phyloP scores from a whole-genome alignment of 2,888 invertebrate genomes.

The Lycophotia porphyrea region DNA sequence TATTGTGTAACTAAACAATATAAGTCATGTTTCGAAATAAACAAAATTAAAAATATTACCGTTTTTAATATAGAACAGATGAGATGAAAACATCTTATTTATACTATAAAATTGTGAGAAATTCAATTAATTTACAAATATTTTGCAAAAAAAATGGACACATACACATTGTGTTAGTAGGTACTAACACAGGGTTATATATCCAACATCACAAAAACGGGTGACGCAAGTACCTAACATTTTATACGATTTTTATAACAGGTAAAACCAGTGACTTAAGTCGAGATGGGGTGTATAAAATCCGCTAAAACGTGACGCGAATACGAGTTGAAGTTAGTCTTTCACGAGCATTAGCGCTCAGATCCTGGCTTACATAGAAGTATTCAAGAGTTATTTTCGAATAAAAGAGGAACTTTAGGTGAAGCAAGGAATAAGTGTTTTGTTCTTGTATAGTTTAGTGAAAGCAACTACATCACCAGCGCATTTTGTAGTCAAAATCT shows the following conservation, averaged over 20 bases:
- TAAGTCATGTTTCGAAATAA: too few relatives aligned
- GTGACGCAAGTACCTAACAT: neutral
- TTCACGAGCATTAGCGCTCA: conserved; percentile 36
- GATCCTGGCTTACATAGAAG: conserved; percentile 36
- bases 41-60: too few relatives aligned
- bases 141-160: too few relatives aligned
- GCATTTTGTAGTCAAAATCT: neutral
- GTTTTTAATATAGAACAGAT: too few relatives aligned
- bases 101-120: too few relatives aligned
- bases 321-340: conserved; percentile 28
- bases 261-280: conserved; percentile 50
- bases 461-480: neutral
- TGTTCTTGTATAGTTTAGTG: neutral
- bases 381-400: conserved; percentile 15
- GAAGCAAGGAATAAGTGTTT: neutral
- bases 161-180: neutral
- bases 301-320: conserved; percentile 55
- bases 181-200: neutral
- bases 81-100: too few relatives aligned
- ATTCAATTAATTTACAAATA: too few relatives aligned
- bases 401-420: conserved; percentile 13
- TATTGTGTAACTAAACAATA: too few relatives aligned
- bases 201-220: conserved; percentile 8
- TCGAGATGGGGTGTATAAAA: conserved; percentile 61
- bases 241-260: conserved; percentile 53